Evolutionary conservation across 2,113 vertebrate species (phyloP).

Genomic region (Bos javanicus): DNA sequence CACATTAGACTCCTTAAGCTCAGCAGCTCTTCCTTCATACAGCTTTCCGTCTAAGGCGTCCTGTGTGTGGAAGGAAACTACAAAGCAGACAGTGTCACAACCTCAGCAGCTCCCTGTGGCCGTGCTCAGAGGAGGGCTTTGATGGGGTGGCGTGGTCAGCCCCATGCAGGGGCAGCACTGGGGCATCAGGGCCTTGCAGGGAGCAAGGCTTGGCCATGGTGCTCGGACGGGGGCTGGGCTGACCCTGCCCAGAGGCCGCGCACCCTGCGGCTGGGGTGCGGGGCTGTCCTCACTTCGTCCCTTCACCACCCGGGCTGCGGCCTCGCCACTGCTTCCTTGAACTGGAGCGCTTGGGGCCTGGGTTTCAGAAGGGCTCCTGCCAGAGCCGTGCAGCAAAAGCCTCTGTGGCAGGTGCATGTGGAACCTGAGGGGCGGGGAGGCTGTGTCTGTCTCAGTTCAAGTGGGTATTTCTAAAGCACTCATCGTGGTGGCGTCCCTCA

Average conservation of each 20-base stretch:
- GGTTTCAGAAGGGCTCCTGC: not conserved
- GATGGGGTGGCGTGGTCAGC: fast-evolving
- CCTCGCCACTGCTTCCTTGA: not conserved
- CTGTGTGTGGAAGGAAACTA: not conserved
- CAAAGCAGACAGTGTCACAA: fast-evolving
- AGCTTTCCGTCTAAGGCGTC: fast-evolving
- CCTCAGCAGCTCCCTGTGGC: fast-evolving
- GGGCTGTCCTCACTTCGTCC: fast-evolving
- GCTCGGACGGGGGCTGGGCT: fast-evolving
- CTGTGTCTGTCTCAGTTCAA: fast-evolving
- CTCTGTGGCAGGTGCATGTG: not conserved
- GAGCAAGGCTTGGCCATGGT: no score
- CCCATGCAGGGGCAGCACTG: fast-evolving
- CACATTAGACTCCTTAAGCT: not conserved
- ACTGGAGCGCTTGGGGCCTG: not conserved
- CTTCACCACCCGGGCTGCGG: not conserved
- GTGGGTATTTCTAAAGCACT: not conserved
- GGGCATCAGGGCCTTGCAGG: not conserved
- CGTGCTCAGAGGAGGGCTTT: not conserved
- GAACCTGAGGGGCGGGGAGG: fast-evolving
- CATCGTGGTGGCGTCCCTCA: not conserved
- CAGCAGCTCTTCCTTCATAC: not conserved
- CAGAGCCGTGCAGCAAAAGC: not conserved
- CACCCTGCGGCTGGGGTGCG: not conserved
- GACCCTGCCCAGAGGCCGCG: not conserved